A percentile compares a stretch with the other conserved stretches of the same genome.
Evolutionary conservation across 2,113 vertebrate genomes (phyloP).

Genomic region (Dolichallabes microphthalmus): DNA sequence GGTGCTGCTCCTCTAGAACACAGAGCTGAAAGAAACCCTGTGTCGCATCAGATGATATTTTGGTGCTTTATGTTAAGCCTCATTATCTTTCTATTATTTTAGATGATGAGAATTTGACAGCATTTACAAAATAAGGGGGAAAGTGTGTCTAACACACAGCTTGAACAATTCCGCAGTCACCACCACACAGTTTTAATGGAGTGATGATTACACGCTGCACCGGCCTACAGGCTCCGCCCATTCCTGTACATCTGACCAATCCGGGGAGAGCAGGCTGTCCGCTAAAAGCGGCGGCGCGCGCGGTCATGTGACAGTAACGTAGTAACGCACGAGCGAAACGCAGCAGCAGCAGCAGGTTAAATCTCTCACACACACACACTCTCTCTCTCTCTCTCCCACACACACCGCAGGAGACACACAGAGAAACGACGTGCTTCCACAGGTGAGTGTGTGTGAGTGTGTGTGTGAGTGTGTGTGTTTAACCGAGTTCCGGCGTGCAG

Average conservation of each 20-base stretch:
- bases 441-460: background rate
- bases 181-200: background rate
- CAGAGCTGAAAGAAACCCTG: too few species aligned
- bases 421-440: background rate
- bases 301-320: constrained; percentile 74
- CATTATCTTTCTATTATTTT: too few species aligned
- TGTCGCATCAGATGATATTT: too few species aligned
- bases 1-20: too few species aligned
- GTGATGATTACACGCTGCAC: background rate
- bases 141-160: background rate
- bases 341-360: background rate
- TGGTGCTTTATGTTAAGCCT: too few species aligned
- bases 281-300: constrained; percentile 59
- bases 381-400: background rate
- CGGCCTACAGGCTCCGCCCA: background rate
- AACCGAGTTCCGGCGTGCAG: background rate
- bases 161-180: background rate
- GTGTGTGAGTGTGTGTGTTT: background rate
- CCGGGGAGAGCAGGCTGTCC: constrained; percentile 60
- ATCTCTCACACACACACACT: background rate
- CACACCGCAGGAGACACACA: background rate
- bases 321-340: constrained; percentile 60
- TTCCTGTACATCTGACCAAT: constrained; percentile 70
- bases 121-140: too few species aligned
- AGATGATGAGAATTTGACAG: too few species aligned